A percentile compares a stretch with the other conserved stretches of the same genome.
phyloP scores from a whole-genome alignment of 2,797 vertebrate genomes.

The Gambelia wislizenii region DNA sequence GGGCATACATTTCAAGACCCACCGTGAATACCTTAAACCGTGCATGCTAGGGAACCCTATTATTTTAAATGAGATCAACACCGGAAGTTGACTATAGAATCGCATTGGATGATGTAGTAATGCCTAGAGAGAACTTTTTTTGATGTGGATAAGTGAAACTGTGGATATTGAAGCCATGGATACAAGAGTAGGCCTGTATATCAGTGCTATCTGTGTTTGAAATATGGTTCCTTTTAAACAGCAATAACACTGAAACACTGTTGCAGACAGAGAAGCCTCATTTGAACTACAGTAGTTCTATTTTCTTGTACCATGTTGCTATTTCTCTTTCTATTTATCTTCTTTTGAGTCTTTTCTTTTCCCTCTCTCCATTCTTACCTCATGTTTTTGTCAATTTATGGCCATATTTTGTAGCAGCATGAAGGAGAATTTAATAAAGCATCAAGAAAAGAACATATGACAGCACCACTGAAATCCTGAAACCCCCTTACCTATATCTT shows the following conservation, averaged over 20 bases:
- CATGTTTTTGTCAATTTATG: neutral
- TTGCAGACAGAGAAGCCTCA: neutral
- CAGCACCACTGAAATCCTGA: conserved; percentile 1
- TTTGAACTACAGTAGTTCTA: neutral
- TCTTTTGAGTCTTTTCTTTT: neutral
- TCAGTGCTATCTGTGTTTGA: neutral
- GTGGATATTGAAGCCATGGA: neutral
- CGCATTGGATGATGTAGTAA: no score
- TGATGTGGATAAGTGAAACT: no score
- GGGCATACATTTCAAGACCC: no score
- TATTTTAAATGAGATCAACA: no score
- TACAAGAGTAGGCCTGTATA: neutral
- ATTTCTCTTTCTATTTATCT: neutral
- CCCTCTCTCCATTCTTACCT: neutral
- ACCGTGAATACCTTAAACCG: no score
- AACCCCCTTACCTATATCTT: conserved; percentile 89
- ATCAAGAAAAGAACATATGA: conserved; percentile 28
- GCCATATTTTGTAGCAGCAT: neutral
- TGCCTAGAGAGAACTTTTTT: no score
- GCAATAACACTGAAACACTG: neutral
- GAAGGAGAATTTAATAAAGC: conserved; percentile 27
- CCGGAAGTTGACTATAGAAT: no score
- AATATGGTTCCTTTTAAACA: neutral
- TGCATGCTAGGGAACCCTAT: no score
- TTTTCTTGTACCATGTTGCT: neutral